Evolutionary conservation across 2,888 invertebrate species (phyloP).

Genomic region (Harmothoe impar): DNA sequence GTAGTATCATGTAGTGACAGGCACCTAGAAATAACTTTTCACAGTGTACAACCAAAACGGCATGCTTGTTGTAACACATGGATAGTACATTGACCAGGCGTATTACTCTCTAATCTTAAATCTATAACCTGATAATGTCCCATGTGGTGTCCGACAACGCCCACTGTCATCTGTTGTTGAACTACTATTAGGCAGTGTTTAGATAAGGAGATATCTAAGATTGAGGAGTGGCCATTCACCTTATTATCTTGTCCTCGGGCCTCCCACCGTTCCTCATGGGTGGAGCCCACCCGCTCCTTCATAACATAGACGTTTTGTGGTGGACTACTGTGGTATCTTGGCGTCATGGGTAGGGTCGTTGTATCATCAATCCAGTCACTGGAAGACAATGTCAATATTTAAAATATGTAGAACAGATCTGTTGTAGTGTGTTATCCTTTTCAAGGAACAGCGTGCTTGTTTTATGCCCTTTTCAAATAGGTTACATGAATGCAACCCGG

Average conservation of each 20-base stretch:
- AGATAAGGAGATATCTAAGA: no score
- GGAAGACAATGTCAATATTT: background rate
- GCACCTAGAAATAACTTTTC: no score
- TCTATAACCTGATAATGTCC: no score
- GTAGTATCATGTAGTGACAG: no score
- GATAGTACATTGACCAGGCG: no score
- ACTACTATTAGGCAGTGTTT: no score
- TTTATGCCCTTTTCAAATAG: background rate
- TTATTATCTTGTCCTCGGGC: background rate
- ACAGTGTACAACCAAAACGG: no score
- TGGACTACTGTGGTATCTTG: background rate
- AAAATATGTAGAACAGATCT: background rate
- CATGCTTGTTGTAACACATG: no score
- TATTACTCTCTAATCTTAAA: no score
- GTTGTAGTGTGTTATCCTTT: background rate
- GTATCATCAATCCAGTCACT: slow-evolving; percentile 17
- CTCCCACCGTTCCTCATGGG: background rate
- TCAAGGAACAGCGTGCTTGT: background rate
- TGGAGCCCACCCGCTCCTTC: background rate
- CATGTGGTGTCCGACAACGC: no score
- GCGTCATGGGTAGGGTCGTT: background rate
- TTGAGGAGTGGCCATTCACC: background rate
- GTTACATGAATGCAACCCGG: background rate
- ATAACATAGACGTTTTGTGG: background rate
- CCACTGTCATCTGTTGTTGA: no score